phyloP scores from a whole-genome alignment of 2,113 vertebrate species.

The Eptesicus fuscus region DNA sequence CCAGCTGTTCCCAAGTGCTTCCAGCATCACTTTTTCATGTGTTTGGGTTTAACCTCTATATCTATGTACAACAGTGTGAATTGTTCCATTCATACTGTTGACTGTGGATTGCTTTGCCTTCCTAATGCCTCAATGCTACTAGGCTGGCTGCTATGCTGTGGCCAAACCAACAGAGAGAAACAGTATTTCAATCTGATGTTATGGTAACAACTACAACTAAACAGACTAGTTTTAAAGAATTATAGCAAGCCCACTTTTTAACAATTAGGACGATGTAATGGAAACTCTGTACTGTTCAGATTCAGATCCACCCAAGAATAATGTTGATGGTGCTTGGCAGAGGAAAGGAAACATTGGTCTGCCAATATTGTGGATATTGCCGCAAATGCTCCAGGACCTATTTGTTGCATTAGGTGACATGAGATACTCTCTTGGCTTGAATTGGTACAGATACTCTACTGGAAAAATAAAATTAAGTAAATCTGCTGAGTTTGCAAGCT shows the following conservation, averaged over 20 bases:
- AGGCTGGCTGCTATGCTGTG: constrained; percentile 71
- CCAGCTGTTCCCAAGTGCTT: constrained; percentile 89
- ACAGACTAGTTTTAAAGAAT: constrained; percentile 74
- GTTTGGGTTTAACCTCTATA: constrained; percentile 89
- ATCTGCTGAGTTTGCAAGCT: constrained; percentile 74
- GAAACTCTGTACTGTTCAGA: constrained; percentile 75
- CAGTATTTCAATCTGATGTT: constrained; percentile 74
- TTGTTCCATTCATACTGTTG: constrained; percentile 84
- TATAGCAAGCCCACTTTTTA: constrained; percentile 72
- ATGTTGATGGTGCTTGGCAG: constrained; percentile 80
- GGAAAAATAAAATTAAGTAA: constrained; percentile 80
- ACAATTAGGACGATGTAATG: constrained; percentile 80
- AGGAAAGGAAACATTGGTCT: constrained; percentile 64
- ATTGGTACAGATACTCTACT: constrained; percentile 61
- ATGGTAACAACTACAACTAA: constrained; percentile 78
- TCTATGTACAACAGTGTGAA: constrained; percentile 83
- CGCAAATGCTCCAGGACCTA: constrained; percentile 71
- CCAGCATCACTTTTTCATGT: constrained; percentile 84
- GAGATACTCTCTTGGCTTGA: constrained; percentile 74
- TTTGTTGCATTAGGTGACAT: constrained; percentile 77
- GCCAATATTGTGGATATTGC: constrained; percentile 75
- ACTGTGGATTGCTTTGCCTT: constrained; percentile 76
- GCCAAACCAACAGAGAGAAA: constrained; percentile 73
- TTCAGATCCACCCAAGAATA: constrained; percentile 80
- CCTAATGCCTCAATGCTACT: constrained; percentile 75